A percentile compares a stretch with the other conserved stretches of the same genome.
phyloP scores from a whole-genome alignment of 2,888 invertebrate genomes.

The Tineola bisselliella region DNA sequence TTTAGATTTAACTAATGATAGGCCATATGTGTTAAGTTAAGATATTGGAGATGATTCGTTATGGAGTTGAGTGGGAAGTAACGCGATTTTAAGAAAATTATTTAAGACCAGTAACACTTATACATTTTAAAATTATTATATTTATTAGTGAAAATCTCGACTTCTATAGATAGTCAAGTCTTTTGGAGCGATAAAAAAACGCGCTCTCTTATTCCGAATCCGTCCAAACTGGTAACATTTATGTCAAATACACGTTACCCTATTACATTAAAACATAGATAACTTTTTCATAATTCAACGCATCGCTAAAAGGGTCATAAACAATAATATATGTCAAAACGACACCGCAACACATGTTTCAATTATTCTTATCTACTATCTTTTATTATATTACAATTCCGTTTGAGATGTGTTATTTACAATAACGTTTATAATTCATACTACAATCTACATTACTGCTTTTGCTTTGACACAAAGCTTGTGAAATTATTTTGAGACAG shows the following conservation, averaged over 20 bases:
- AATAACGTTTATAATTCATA: not conserved
- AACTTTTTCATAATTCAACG: constrained; percentile 18
- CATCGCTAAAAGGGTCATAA: constrained; percentile 36
- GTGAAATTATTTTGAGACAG: not conserved
- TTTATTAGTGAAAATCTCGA: too few species aligned
- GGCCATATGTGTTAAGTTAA: not conserved
- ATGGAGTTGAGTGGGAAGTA: too few species aligned
- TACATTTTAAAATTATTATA: too few species aligned
- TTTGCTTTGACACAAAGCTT: not conserved
- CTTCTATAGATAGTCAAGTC: too few species aligned
- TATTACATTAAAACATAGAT: constrained; percentile 27
- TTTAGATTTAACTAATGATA: not conserved
- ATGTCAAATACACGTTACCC: not conserved
- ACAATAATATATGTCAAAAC: constrained; percentile 28
- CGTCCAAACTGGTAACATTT: too few species aligned
- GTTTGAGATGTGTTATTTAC: not conserved
- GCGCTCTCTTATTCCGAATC: too few species aligned
- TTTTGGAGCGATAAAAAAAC: too few species aligned
- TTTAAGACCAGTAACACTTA: too few species aligned
- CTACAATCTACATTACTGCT: not conserved
- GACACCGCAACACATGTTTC: constrained; percentile 54
- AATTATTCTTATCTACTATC: constrained; percentile 57
- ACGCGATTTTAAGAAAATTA: too few species aligned
- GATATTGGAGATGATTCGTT: not conserved
- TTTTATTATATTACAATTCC: constrained; percentile 20